Evolutionary conservation across 2,888 invertebrate species (phyloP).

Genomic region (Leptura quadrifasciata): DNA sequence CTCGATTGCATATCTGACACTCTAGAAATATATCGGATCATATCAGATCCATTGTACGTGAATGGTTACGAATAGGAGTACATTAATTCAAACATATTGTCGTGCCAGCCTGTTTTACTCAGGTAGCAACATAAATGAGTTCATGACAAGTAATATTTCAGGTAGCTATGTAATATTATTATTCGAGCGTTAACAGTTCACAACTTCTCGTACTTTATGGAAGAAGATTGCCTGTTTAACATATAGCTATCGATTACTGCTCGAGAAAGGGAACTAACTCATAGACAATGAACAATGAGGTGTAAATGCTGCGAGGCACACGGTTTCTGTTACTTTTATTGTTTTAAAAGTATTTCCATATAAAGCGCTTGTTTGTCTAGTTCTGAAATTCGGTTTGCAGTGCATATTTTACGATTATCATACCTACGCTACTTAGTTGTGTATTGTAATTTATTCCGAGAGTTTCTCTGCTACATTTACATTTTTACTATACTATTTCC

Average conservation of each 20-base stretch:
- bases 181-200: slow-evolving; percentile 27
- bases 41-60: slow-evolving; percentile 51
- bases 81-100: slow-evolving; percentile 49
- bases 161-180: slow-evolving; percentile 31
- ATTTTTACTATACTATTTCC: neutral
- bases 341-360: slow-evolving; percentile 43
- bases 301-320: slow-evolving; percentile 36
- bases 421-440: neutral
- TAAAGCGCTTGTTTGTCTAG: slow-evolving; percentile 37
- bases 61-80: slow-evolving; percentile 39
- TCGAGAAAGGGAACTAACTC: slow-evolving; percentile 37
- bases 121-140: slow-evolving; percentile 53
- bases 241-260: slow-evolving; percentile 42
- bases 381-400: slow-evolving; percentile 14
- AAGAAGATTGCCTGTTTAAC: slow-evolving; percentile 40
- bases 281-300: slow-evolving; percentile 40
- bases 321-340: slow-evolving; percentile 38
- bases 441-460: neutral
- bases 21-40: slow-evolving; percentile 53
- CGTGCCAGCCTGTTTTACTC: slow-evolving; percentile 38
- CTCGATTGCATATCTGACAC: slow-evolving; percentile 48
- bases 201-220: slow-evolving; percentile 32
- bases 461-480: neutral
- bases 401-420: slow-evolving; percentile 27
- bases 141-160: slow-evolving; percentile 57